These are phyloP conservation scores for Trypoxylus dichotomus DNA, from an alignment of 1,140 invertebrate species.

Conservation along the genomic window DNA sequence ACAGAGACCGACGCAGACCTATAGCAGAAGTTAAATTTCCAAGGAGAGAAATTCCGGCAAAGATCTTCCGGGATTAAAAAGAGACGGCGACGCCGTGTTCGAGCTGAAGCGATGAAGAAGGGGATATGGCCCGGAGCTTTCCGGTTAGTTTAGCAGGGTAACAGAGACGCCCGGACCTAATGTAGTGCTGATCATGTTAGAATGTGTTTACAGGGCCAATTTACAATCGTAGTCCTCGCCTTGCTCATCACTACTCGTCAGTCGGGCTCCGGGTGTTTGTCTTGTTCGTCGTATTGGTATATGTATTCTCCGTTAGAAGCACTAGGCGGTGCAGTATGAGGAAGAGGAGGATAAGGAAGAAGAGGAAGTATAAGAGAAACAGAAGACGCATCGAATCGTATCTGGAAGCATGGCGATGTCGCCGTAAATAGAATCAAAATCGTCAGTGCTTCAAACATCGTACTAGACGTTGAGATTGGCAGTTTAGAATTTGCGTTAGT, in stretches of 20 bases:
- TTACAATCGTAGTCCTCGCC: conserved; percentile 51
- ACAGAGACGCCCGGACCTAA: conserved; percentile 47
- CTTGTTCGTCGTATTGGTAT: conserved; percentile 36
- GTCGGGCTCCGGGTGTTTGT: conserved; percentile 44
- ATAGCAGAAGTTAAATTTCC: neutral
- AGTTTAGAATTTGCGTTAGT: no score
- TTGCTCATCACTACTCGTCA: conserved; percentile 45
- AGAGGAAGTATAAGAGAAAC: no score
- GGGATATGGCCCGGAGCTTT: conserved; percentile 30
- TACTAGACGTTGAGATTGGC: no score
- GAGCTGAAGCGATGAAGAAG: neutral
- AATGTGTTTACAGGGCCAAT: conserved; percentile 54
- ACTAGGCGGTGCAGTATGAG: no score
- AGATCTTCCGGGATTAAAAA: neutral
- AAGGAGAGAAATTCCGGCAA: neutral
- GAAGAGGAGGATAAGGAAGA: no score
- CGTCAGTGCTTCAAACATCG: no score
- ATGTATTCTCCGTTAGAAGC: neutral
- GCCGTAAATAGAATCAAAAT: no score
- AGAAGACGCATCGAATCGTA: no score
- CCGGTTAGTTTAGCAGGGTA: conserved; percentile 42
- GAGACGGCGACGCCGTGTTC: neutral
- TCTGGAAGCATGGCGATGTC: no score
- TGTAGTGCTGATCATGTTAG: conserved; percentile 55
- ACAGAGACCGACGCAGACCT: no score